These are phyloP conservation scores for Pristionchus arcanus DNA, from an alignment of 2,888 invertebrate species.

Conservation along the genomic window DNA sequence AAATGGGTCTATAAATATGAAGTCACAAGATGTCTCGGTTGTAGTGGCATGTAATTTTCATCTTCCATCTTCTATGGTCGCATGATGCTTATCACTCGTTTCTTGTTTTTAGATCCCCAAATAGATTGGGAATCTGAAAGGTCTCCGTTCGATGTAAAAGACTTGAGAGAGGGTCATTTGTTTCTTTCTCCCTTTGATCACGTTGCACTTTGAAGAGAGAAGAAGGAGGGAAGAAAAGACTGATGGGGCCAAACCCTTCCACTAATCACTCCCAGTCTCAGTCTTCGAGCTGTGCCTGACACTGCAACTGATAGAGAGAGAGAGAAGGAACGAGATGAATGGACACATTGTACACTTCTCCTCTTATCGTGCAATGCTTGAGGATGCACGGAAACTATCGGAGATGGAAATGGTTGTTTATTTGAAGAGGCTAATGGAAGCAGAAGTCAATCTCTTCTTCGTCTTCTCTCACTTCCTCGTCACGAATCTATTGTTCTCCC, in stretches of 20 bases:
- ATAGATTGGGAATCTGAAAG: background rate
- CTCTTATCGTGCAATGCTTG: conserved; percentile 1
- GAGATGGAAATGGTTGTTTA: conserved; percentile 18
- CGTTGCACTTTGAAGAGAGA: background rate
- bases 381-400: background rate
- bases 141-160: background rate
- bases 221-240: background rate
- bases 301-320: background rate
- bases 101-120: background rate
- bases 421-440: conserved; percentile 33
- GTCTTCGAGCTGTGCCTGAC: background rate
- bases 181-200: conserved; percentile 41
- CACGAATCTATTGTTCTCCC: conserved; percentile 15
- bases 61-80: background rate
- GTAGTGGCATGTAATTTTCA: background rate
- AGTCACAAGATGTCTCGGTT: background rate
- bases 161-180: conserved; percentile 18
- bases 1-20: background rate
- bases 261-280: conserved; percentile 34
- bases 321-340: background rate
- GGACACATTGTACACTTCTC: background rate
- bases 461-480: background rate
- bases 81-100: background rate
- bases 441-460: conserved; percentile 3
- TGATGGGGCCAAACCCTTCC: conserved; percentile 26